Evolutionary conservation across 2,888 invertebrate genomes (phyloP).

Genomic region (Sinopyrophorus schimmeli): DNA sequence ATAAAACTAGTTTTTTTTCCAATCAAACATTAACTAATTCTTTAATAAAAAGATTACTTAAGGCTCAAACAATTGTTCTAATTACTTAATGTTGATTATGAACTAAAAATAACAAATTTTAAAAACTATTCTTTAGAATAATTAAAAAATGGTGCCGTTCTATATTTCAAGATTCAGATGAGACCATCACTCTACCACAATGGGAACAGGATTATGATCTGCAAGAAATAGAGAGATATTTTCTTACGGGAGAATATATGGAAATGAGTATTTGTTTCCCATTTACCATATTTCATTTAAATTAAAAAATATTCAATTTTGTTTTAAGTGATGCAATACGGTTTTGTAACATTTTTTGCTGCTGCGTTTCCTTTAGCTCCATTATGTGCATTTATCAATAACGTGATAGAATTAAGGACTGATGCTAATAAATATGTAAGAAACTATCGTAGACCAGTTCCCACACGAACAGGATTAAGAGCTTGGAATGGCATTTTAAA

Average conservation of each 20-base stretch:
- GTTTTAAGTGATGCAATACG: constrained; percentile 64
- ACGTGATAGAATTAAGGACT: constrained; percentile 61
- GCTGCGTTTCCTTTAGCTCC: constrained; percentile 70
- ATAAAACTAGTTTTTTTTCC: too few species aligned
- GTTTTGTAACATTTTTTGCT: constrained; percentile 68
- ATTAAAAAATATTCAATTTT: constrained; percentile 14
- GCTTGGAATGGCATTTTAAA: constrained; percentile 49
- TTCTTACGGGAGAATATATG: constrained; percentile 47
- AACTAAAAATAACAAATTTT: too few species aligned
- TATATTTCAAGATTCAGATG: too few species aligned
- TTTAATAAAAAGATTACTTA: too few species aligned
- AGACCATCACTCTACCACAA: constrained; percentile 39
- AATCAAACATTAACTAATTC: too few species aligned
- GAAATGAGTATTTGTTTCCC: constrained; percentile 44
- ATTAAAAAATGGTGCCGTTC: constrained; percentile 7
- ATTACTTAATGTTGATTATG: too few species aligned
- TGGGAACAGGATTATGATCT: constrained; percentile 53
- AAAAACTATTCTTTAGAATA: too few species aligned
- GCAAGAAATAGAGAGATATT: constrained; percentile 43
- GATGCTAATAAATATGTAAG: constrained; percentile 44
- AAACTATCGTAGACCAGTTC: constrained; percentile 41
- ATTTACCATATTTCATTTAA: constrained; percentile 3
- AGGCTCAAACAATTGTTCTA: too few species aligned
- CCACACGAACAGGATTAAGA: constrained; percentile 40
- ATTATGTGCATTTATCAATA: constrained; percentile 65